Conservation (phyloP, 2,113 vertebrate species). For the Hydropotes inermis region DNA sequence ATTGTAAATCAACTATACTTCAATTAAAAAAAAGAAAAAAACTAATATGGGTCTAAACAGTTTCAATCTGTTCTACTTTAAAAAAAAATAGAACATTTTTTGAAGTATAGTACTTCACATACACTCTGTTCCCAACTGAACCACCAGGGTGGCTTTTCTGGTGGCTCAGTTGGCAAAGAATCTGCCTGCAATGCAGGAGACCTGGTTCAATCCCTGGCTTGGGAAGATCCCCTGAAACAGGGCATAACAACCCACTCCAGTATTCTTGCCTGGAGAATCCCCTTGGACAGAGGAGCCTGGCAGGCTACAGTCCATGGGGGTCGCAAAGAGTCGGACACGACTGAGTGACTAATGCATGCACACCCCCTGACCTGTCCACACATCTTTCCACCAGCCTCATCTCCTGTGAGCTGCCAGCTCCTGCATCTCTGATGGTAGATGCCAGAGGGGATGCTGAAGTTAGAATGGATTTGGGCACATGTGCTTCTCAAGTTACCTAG, state of each 20-base stretch:
- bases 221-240: background rate
- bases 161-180: too few relatives aligned
- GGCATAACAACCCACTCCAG: background rate
- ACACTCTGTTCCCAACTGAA: background rate
- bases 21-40: background rate
- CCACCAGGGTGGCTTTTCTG: too few relatives aligned
- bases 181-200: too few relatives aligned
- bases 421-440: too few relatives aligned
- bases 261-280: background rate
- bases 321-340: accelerated
- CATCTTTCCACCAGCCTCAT: background rate
- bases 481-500: background rate
- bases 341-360: background rate
- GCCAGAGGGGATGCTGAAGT: too few relatives aligned
- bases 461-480: background rate
- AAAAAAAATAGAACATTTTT: background rate
- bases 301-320: background rate
- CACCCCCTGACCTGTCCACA: too few relatives aligned
- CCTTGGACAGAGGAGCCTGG: background rate
- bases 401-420: background rate
- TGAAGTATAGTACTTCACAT: too few relatives aligned
- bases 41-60: background rate
- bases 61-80: background rate
- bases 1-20: background rate
- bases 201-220: background rate